These are phyloP conservation scores for Ptychodera flava DNA, from an alignment of 35 echinoderm and acorn worm genomes.

Conservation along the genomic window DNA sequence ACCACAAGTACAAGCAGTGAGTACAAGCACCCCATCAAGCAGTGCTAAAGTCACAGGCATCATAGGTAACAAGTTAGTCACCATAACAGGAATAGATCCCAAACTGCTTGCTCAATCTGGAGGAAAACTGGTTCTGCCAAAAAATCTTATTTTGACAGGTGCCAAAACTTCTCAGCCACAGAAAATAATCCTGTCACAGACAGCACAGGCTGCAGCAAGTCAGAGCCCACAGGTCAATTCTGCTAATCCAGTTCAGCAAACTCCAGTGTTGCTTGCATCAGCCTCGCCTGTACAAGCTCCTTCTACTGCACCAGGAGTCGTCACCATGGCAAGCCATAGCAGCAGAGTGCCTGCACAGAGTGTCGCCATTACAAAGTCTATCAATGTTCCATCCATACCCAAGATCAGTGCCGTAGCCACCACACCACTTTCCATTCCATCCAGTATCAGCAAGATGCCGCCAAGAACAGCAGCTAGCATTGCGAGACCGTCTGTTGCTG, in stretches of 20 bases:
- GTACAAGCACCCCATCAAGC: background rate
- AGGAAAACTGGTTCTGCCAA: background rate
- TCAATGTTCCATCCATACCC: background rate
- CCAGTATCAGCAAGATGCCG: background rate
- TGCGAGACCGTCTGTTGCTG: background rate
- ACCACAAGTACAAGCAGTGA: background rate
- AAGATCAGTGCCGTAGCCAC: background rate
- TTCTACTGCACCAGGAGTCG: background rate
- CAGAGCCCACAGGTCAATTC: background rate
- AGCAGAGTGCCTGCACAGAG: background rate
- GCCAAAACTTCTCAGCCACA: background rate
- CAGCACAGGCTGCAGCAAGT: background rate
- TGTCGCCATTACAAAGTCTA: background rate
- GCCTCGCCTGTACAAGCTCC: background rate
- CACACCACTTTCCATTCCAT: background rate
- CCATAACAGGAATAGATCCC: background rate
- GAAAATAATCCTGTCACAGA: background rate
- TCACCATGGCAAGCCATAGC: background rate
- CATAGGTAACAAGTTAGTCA: background rate
- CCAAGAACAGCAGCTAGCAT: background rate
- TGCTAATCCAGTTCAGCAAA: background rate
- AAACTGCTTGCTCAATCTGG: background rate
- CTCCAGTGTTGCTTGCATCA: background rate
- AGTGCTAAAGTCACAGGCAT: background rate
- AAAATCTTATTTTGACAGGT: background rate